Evolutionary conservation across 2,113 vertebrate genomes (phyloP).

Genomic region (Monopterus albus): DNA sequence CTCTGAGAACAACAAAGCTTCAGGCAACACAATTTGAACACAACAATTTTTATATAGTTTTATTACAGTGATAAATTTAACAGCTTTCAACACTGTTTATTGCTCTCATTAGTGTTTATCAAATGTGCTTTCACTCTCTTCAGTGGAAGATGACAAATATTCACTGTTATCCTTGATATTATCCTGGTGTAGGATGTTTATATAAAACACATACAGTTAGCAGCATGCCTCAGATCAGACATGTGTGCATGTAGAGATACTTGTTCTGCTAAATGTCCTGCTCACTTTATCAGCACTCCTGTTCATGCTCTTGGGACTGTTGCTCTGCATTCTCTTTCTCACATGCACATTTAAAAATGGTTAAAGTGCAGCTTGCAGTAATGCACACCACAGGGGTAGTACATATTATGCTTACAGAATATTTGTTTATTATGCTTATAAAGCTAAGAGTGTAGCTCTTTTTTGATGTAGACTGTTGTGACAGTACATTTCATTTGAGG

Average conservation of each 20-base stretch:
- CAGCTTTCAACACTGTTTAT: constrained; percentile 6
- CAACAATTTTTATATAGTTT: background rate
- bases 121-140: constrained; percentile 5
- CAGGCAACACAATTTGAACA: constrained; percentile 14
- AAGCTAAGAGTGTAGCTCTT: background rate
- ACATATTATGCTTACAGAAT: too few species aligned
- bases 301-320: too few species aligned
- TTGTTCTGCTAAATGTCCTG: too few species aligned
- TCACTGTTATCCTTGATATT: background rate
- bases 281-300: too few species aligned
- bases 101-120: constrained; percentile 3
- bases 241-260: too few species aligned
- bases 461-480: background rate
- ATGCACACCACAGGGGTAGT: constrained; percentile 2
- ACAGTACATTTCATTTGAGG: background rate
- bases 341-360: background rate
- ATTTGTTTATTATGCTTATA: constrained; percentile 6
- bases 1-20: background rate
- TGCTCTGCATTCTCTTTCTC: background rate
- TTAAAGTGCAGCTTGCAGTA: background rate
- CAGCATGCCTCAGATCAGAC: too few species aligned
- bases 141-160: too few species aligned
- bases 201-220: too few species aligned
- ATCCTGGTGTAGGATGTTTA: too few species aligned
- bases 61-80: constrained; percentile 25